Evolutionary conservation across 2,797 vertebrate species (phyloP), one percentile per base, ranked within the genome.

Genomic region (Notoglanidium macrostoma): DNA sequence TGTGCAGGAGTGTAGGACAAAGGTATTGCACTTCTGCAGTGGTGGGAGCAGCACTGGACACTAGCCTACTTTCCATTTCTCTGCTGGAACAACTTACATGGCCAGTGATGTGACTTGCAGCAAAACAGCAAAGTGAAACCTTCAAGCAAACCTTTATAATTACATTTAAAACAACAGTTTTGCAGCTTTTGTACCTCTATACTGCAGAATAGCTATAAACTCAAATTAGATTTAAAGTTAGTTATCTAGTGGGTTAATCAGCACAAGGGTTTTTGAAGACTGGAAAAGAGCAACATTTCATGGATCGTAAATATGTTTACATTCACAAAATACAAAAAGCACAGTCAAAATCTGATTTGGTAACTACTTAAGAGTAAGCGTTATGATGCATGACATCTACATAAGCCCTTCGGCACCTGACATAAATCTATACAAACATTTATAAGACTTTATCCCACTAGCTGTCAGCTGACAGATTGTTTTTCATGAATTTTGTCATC

Each of bases 11-110:
- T 61, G 10, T 74, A 72, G 46, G 67, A 59, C 65, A 80, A 29
- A 72, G 17, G 19, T 68, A 67, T 68, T 29, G 57, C 11, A 54
- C 49, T 55, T 65, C 44, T 79, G 29, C 1, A 67, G 51, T 70
- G 57, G 9, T 51, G 29, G 2, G 9, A 87, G 55, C 55, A 74
- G 57, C 67, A 82, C 80, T 67, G 79, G 80, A 55, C 55, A n/a
- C 26, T 57, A 59, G 86, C 81, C 82, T 59, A 78, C 35, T 87
- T 87, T 87, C 72, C 86, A 84, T 84, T 84, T 51, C 63, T 84
- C 14, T 68, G 70, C 49, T 63, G 80, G 70, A 78, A 78, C 10
- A 61, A 70, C 21, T 72, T 67, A 51, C 59, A 5, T 65, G 29
- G 46, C 8, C n/a, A 9, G 44, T 55, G 46, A 61, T 21, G 17